Base-by-base conservation (phyloP, 2,113 vertebrate species). In the crab-eating macaque (Macaca fascicularis) region DNA sequence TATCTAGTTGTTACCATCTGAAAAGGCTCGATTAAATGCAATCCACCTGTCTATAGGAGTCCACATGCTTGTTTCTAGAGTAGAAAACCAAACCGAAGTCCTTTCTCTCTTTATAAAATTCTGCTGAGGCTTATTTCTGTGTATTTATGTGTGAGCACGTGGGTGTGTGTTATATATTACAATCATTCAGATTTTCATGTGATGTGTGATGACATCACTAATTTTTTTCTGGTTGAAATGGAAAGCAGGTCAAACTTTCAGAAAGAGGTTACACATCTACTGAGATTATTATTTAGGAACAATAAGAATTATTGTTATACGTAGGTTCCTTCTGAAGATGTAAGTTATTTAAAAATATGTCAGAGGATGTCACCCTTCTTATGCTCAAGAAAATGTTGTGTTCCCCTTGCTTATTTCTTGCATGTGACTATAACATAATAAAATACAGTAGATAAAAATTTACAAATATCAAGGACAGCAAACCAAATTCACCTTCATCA, bases 261-360 rank as follows among this genome's bases (percentile, higher is more conserved):
- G 52, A 11, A 94, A 83, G 19, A 72, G 20, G 59, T 12, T 69
- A 27, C 72, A 75, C 50, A 43, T 82, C 27, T 57, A 38, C 16
- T 40, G 12, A 91, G 32, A 40, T 76, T 38, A 70, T 61, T 79
- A 17, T 85, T 94, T 30, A 75, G 64, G 64, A 87, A 40, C 14
- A 14, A 43, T 88, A 55, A 93, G 14, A 95, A 90, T 86, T 82
- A 78, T 4, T 35, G 87, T 85, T 43, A 80, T 61, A 35, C 3
- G n/a, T 48, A 87, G 23, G 20, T 38, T 94, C 19, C 76, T 95
- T 88, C 30, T 93, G 64, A 95, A 70, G 25, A 55, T 38, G 8
- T 55, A 93, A 96, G 55, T 88, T 43, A 94, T 92, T 95, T 80
- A 69, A 80, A 93, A 40, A 55, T 35, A 89, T 69, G 23, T 59